Conservation (phyloP, 37 sponge, comb jelly and placozoan species). For the Amphimedon queenslandica region DNA sequence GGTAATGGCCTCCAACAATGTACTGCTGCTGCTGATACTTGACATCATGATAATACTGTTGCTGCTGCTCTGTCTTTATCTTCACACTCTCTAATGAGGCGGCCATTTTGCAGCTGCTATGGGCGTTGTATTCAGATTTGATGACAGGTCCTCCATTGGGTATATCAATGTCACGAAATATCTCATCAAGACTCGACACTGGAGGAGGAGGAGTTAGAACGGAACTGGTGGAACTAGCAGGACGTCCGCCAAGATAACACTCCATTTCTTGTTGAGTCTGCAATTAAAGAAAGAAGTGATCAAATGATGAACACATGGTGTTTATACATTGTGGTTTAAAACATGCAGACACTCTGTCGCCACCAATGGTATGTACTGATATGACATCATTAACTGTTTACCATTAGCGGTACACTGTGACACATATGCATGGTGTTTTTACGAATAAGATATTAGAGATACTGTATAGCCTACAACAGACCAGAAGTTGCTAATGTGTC, state of each 20-base stretch:
- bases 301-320: too few species aligned
- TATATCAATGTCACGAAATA: conserved; percentile 52
- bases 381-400: too few species aligned
- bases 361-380: too few species aligned
- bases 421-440: too few species aligned
- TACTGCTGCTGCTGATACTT: conserved; percentile 10
- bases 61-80: conserved; percentile 36
- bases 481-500: too few species aligned
- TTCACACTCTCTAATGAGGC: conserved; percentile 13
- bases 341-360: too few species aligned
- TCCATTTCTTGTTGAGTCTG: conserved; percentile 77
- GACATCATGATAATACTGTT: too few species aligned
- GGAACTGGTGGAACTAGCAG: conserved; percentile 40
- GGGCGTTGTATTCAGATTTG: conserved; percentile 30
- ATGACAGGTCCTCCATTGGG: conserved; percentile 32
- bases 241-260: conserved; percentile 49
- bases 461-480: too few species aligned
- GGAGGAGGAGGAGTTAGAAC: not conserved
- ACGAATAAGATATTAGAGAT: too few species aligned
- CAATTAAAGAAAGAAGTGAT: conserved; percentile 2
- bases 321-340: too few species aligned
- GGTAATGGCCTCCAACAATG: not conserved
- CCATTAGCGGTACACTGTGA: too few species aligned
- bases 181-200: conserved; percentile 45
- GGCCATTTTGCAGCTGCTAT: not conserved